Evolutionary conservation across 2,113 vertebrate species (phyloP).

Genomic region (Notarius lentiginosus): DNA sequence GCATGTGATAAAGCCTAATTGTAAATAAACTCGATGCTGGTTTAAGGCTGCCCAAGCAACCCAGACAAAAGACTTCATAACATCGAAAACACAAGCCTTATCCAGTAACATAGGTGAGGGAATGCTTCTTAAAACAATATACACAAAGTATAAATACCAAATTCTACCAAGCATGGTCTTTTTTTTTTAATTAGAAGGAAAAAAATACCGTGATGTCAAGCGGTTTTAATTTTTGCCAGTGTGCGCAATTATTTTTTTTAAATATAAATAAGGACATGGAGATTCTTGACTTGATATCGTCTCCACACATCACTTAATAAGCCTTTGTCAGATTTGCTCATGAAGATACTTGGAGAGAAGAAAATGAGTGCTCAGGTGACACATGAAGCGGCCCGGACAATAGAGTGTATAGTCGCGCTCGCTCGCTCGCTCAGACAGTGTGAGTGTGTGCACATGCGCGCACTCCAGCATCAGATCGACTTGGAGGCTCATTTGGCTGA

Average conservation of each 20-base stretch:
- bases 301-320: neutral
- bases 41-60: neutral
- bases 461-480: neutral
- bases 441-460: neutral
- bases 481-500: constrained; percentile 32
- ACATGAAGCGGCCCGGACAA: neutral
- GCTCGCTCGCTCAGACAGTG: too few species aligned
- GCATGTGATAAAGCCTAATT: neutral
- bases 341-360: neutral
- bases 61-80: neutral
- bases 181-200: neutral
- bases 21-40: neutral
- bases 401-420: too few species aligned
- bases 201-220: neutral
- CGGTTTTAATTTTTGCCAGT: neutral
- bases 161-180: neutral
- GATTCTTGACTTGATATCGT: neutral
- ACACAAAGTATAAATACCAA: neutral
- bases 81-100: neutral
- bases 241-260: too few species aligned
- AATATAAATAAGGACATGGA: neutral
- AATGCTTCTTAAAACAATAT: neutral
- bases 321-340: neutral
- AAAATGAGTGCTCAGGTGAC: neutral
- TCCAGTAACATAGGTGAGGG: neutral